phyloP scores from a whole-genome alignment of 1,140 invertebrate species.

The Papilio helenus region DNA sequence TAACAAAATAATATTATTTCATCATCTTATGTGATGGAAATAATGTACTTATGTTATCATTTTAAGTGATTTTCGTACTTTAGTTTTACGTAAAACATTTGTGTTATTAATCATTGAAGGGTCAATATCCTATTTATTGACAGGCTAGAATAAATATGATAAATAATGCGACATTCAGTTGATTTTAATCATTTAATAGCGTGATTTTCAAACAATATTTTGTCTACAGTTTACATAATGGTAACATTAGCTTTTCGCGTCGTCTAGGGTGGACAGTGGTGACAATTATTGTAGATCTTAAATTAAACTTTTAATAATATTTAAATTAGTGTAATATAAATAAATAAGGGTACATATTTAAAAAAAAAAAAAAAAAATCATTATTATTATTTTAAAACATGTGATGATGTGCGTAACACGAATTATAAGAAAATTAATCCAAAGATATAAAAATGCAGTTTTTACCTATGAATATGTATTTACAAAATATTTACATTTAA shows the following conservation, averaged over 20 bases:
- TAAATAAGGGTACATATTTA: background rate
- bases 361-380: background rate
- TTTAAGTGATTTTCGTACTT: background rate
- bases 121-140: constrained; percentile 6
- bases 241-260: background rate
- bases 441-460: constrained; percentile 6
- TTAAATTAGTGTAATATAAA: background rate
- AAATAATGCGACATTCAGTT: background rate
- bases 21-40: background rate
- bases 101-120: background rate
- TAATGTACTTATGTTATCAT: background rate
- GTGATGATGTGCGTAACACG: constrained; percentile 15
- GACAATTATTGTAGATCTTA: background rate
- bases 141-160: constrained; percentile 11
- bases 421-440: constrained; percentile 4
- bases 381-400: background rate
- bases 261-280: background rate
- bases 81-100: background rate
- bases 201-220: constrained; percentile 26
- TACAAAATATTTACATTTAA: constrained; percentile 33
- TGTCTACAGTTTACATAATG: constrained; percentile 20
- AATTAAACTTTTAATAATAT: background rate
- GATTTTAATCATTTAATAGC: constrained; percentile 29
- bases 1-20: background rate
- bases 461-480: background rate